Evolutionary conservation across 2,888 invertebrate genomes (phyloP).

Genomic region (Epirrhoe tristata): DNA sequence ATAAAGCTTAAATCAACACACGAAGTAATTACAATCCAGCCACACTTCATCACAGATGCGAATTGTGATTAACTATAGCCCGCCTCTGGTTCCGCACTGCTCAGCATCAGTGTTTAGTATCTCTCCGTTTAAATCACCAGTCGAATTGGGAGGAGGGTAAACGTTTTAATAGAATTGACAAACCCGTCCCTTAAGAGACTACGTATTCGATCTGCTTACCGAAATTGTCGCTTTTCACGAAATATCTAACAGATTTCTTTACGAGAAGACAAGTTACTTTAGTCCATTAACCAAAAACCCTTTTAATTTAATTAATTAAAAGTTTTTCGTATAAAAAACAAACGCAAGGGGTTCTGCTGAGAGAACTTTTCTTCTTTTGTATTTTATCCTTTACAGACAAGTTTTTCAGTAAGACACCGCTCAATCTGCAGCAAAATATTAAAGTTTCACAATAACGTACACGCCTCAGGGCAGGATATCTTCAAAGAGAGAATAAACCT

Average conservation of each 20-base stretch:
- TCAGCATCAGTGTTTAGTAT: constrained; percentile 48
- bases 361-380: constrained; percentile 82
- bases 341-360: constrained; percentile 76
- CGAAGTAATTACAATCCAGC: constrained; percentile 81
- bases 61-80: constrained; percentile 78
- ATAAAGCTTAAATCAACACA: constrained; percentile 84
- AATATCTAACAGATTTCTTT: constrained; percentile 12
- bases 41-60: constrained; percentile 81
- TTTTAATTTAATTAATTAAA: constrained; percentile 82
- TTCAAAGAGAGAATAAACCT: constrained; percentile 70
- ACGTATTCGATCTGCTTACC: constrained; percentile 28
- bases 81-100: constrained; percentile 64
- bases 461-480: constrained; percentile 76
- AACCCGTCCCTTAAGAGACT: constrained; percentile 36
- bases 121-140: constrained; percentile 58
- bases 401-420: constrained; percentile 82
- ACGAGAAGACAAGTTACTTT: constrained; percentile 18
- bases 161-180: constrained; percentile 60
- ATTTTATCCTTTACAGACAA: constrained; percentile 78
- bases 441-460: constrained; percentile 83
- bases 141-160: constrained; percentile 58
- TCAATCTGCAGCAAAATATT: constrained; percentile 81
- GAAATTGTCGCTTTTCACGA: constrained; percentile 14
- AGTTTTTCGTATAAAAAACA: constrained; percentile 75
- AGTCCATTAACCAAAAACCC: constrained; percentile 48